These are phyloP conservation scores for Ametastegia equiseti DNA, from an alignment of 2,888 invertebrate genomes.

Conservation along the genomic window DNA sequence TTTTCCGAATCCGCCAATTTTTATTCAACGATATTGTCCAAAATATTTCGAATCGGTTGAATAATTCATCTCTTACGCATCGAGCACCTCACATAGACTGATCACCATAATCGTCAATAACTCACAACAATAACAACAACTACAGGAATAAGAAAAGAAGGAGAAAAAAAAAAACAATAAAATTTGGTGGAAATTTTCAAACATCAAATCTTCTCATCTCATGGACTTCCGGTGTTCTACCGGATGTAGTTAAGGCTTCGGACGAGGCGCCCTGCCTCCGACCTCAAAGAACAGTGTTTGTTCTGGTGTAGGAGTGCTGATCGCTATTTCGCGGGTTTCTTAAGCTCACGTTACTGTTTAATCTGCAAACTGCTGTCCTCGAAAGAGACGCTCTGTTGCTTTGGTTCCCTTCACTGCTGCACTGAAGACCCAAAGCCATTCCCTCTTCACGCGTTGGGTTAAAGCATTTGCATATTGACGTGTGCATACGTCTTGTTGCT, in stretches of 20 bases:
- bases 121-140: neutral
- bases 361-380: slow-evolving; percentile 47
- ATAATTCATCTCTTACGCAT: too few relatives aligned
- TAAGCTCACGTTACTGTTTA: slow-evolving; percentile 49
- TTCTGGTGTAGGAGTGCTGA: slow-evolving; percentile 49
- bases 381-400: slow-evolving; percentile 52
- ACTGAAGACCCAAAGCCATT: slow-evolving; percentile 60
- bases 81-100: too few relatives aligned
- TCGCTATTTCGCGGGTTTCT: slow-evolving; percentile 48
- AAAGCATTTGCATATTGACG: slow-evolving; percentile 62
- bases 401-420: slow-evolving; percentile 52
- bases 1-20: too few relatives aligned
- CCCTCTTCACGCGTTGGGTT: slow-evolving; percentile 60
- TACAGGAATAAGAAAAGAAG: neutral
- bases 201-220: slow-evolving; percentile 31
- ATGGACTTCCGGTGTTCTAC: neutral
- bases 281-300: slow-evolving; percentile 53
- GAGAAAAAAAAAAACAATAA: too few relatives aligned
- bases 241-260: neutral
- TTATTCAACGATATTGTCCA: too few relatives aligned
- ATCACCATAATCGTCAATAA: too few relatives aligned
- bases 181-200: neutral
- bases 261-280: neutral
- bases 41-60: too few relatives aligned
- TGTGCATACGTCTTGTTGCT: slow-evolving; percentile 73